Evolutionary conservation across 2,113 vertebrate species (phyloP).

Genomic region (Cheilinus undulatus): DNA sequence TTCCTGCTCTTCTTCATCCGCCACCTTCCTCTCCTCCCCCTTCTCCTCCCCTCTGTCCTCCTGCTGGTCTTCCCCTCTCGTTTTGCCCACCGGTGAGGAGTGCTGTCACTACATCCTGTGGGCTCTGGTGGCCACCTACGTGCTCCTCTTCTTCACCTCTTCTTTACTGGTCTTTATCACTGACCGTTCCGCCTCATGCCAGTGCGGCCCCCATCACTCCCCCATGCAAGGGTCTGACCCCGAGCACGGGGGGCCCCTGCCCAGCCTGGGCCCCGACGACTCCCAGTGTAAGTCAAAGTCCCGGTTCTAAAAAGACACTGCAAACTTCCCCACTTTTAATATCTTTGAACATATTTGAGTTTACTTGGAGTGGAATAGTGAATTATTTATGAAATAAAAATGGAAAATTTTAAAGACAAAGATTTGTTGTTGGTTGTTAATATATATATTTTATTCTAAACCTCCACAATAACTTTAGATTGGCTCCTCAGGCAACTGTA

Average conservation of each 20-base stretch:
- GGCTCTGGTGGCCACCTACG: conserved; percentile 79
- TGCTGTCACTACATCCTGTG: conserved; percentile 81
- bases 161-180: conserved; percentile 83
- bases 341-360: neutral
- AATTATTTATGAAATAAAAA: neutral
- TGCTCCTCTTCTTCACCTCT: conserved; percentile 84
- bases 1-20: neutral
- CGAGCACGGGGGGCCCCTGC: conserved; percentile 58
- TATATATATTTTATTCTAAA: neutral
- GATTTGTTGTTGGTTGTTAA: neutral
- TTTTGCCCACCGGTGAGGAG: conserved; percentile 80
- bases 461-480: neutral
- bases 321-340: neutral
- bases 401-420: neutral
- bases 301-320: neutral
- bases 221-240: conserved; percentile 65
- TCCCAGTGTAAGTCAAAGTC: conserved; percentile 84
- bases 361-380: no score
- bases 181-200: conserved; percentile 79
- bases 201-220: conserved; percentile 73
- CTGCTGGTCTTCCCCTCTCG: conserved; percentile 75
- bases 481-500: no score
- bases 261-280: conserved; percentile 73
- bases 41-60: conserved; percentile 73
- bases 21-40: conserved; percentile 68